Percentiles rank a stretch among this genome's conserved stretches.
Conservation (phyloP, 2,113 vertebrate species). For the Sebastes fasciatus region DNA sequence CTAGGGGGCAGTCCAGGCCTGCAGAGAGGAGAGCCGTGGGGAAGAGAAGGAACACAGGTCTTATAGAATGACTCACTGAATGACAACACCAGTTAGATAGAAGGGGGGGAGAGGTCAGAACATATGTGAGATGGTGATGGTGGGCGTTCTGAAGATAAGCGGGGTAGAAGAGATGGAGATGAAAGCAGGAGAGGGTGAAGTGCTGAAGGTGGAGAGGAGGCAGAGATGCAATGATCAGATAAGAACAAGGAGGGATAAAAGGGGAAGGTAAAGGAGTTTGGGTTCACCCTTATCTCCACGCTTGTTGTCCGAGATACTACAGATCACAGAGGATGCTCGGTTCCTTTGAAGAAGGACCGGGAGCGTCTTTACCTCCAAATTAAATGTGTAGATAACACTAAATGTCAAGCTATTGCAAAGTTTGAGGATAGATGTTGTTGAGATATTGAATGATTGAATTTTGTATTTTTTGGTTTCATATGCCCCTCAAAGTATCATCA, state of each 20-base stretch:
- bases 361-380: not conserved
- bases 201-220: conserved; percentile 19
- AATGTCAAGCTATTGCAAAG: conserved; percentile 10
- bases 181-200: conserved; percentile 6
- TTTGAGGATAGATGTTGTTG: not conserved
- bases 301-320: conserved; percentile 10
- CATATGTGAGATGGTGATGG: conserved; percentile 8
- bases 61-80: not conserved
- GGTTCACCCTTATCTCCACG: conserved; percentile 9
- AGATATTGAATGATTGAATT: not conserved
- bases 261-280: not conserved
- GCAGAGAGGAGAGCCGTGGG: not conserved
- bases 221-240: conserved; percentile 25
- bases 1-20: conserved; percentile 43
- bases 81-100: not conserved
- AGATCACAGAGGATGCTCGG: conserved; percentile 10
- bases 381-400: not conserved
- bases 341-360: not conserved
- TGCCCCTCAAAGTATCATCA: no score
- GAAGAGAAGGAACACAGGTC: not conserved
- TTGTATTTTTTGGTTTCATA: no score
- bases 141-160: conserved; percentile 13
- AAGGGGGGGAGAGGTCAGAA: not conserved
- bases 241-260: not conserved
- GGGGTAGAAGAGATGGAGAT: not conserved